phyloP scores from a whole-genome alignment of 2,797 vertebrate species.

The Naso thynnoides region DNA sequence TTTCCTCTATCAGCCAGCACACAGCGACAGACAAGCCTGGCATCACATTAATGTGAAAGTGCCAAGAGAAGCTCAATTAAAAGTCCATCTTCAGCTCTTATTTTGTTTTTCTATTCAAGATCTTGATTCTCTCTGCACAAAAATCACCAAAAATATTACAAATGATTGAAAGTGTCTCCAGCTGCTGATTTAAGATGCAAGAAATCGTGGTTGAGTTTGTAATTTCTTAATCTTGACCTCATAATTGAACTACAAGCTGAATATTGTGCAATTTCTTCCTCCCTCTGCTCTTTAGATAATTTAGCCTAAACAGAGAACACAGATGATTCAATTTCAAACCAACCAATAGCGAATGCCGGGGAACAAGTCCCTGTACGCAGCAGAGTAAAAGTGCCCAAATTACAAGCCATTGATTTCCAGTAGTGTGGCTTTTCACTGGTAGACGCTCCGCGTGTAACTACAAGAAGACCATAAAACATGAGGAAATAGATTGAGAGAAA shows the following conservation, averaged over 20 bases:
- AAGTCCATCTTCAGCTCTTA: constrained; percentile 53
- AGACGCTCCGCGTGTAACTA: constrained; percentile 74
- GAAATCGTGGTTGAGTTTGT: constrained; percentile 30
- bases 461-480: constrained; percentile 78
- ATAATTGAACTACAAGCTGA: constrained; percentile 48
- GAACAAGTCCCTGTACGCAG: constrained; percentile 62
- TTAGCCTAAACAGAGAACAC: constrained; percentile 61
- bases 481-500: constrained; percentile 80
- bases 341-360: constrained; percentile 61
- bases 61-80: constrained; percentile 72
- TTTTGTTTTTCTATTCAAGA: background rate
- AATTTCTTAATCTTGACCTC: constrained; percentile 40
- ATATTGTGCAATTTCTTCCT: constrained; percentile 40
- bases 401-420: constrained; percentile 82
- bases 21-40: constrained; percentile 55
- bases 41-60: constrained; percentile 68
- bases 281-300: constrained; percentile 58
- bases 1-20: constrained; percentile 63
- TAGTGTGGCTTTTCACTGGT: constrained; percentile 73
- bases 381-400: constrained; percentile 74
- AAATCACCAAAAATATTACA: background rate
- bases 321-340: constrained; percentile 70
- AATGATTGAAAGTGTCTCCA: constrained; percentile 34
- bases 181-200: constrained; percentile 42
- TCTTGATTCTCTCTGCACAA: background rate